These are phyloP conservation scores for Physocephala rufipes DNA, from an alignment of 2,888 invertebrate genomes.

Conservation along the genomic window DNA sequence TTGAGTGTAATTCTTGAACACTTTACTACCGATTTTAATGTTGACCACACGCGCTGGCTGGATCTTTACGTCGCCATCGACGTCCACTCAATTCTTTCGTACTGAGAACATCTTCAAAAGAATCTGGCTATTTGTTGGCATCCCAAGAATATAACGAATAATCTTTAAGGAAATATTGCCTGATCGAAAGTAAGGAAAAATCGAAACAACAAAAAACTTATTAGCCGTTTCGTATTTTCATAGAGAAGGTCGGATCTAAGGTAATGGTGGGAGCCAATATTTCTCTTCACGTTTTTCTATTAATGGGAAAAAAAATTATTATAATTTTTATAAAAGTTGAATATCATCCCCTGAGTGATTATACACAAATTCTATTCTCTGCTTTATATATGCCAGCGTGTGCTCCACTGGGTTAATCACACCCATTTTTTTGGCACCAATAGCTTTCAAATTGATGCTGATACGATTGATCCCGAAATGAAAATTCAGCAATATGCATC, in stretches of 20 bases:
- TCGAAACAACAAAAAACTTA: background rate
- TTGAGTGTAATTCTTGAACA: slow-evolving; percentile 14
- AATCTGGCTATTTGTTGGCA: background rate
- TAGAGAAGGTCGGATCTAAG: background rate
- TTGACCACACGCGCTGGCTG: slow-evolving; percentile 18
- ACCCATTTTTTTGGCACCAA: too few relatives aligned
- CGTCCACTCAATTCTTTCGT: background rate
- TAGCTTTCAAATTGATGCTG: too few relatives aligned
- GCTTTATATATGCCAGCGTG: too few relatives aligned
- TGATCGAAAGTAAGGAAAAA: background rate
- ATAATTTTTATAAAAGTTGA: background rate
- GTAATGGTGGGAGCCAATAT: background rate
- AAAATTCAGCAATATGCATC: too few relatives aligned
- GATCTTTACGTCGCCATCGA: background rate
- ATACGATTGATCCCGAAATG: too few relatives aligned
- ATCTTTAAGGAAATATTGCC: background rate
- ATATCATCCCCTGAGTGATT: too few relatives aligned
- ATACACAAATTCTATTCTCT: too few relatives aligned
- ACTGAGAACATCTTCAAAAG: background rate
- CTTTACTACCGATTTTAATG: background rate
- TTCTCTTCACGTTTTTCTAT: too few relatives aligned
- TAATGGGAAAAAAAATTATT: background rate
- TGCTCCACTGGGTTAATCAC: too few relatives aligned
- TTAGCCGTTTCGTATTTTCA: background rate
- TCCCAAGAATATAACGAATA: background rate